Percentiles rank a stretch among this genome's conserved stretches.
Conservation (phyloP, 2,888 invertebrate genomes). For the Drosophila parthenogenetica region DNA sequence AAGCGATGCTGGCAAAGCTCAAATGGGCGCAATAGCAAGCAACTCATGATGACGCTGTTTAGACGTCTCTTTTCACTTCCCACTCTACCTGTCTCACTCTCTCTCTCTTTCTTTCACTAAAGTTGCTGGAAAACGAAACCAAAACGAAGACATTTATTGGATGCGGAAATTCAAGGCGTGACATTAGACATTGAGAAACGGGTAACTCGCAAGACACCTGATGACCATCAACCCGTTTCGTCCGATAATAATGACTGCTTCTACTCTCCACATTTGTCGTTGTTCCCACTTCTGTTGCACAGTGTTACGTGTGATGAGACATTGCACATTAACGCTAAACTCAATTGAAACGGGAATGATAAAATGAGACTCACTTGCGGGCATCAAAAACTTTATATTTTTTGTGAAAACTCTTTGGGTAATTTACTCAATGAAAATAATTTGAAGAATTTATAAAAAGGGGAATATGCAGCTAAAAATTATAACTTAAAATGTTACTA, state of each 20-base stretch:
- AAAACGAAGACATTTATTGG: slow-evolving; percentile 50
- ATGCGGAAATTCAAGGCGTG: slow-evolving; percentile 65
- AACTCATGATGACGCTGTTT: slow-evolving; percentile 16
- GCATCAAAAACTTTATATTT: not conserved
- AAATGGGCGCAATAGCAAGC: slow-evolving; percentile 11
- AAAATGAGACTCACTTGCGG: not conserved
- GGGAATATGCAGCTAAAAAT: too few relatives aligned
- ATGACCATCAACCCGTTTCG: slow-evolving; percentile 37
- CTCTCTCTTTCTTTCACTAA: slow-evolving; percentile 4
- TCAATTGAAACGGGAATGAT: slow-evolving; percentile 3
- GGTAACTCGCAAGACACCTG: slow-evolving; percentile 9
- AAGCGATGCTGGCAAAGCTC: slow-evolving; percentile 42
- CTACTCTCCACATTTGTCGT: slow-evolving; percentile 16
- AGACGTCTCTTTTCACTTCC: not conserved
- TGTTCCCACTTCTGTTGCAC: not conserved
- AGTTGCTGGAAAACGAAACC: slow-evolving; percentile 49
- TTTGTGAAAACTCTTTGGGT: not conserved
- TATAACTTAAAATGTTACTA: too few relatives aligned
- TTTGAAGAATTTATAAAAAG: too few relatives aligned
- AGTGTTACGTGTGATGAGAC: slow-evolving; percentile 1
- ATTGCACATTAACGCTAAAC: slow-evolving; percentile 23
- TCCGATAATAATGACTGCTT: slow-evolving; percentile 38
- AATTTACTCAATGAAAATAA: not conserved
- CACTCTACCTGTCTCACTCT: not conserved
- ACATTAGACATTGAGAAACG: slow-evolving; percentile 46